phyloP scores from a whole-genome alignment of 2,113 vertebrate species.

The Baryphthengus martii region DNA sequence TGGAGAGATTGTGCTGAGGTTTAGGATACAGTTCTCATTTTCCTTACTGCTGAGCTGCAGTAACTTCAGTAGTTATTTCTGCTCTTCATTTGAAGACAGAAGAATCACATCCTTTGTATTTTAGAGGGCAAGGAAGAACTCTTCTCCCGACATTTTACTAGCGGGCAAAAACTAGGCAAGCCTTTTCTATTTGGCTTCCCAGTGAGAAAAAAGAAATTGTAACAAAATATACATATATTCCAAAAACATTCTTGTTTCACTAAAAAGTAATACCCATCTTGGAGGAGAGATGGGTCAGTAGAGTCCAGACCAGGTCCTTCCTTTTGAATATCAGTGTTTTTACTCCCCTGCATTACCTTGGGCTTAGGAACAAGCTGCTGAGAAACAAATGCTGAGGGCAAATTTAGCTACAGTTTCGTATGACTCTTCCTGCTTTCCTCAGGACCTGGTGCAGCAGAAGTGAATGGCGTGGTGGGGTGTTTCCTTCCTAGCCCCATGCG shows the following conservation, averaged over 20 bases:
- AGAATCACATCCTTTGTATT: neutral
- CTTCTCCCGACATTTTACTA: neutral
- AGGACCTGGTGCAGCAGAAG: neutral
- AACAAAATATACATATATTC: neutral
- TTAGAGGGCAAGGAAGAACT: neutral
- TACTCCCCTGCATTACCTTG: neutral
- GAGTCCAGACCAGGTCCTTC: neutral
- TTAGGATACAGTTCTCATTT: conserved; percentile 19
- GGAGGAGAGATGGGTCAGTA: neutral
- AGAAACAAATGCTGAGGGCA: neutral
- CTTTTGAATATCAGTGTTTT: neutral
- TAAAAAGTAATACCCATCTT: neutral
- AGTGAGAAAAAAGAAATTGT: neutral
- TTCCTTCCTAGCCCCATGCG: neutral
- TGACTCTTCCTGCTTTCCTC: neutral
- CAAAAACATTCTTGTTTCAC: neutral
- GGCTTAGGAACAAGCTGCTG: neutral
- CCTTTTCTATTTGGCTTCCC: neutral
- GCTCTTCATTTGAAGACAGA: neutral
- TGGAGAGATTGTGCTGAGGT: neutral
- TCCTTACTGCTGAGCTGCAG: neutral
- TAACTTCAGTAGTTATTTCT: neutral
- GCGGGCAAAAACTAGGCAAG: neutral
- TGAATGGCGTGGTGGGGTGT: neutral
- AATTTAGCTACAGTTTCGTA: neutral